Evolutionary conservation across 2,797 vertebrate genomes (phyloP).

Genomic region (Leptatherina wallacei): DNA sequence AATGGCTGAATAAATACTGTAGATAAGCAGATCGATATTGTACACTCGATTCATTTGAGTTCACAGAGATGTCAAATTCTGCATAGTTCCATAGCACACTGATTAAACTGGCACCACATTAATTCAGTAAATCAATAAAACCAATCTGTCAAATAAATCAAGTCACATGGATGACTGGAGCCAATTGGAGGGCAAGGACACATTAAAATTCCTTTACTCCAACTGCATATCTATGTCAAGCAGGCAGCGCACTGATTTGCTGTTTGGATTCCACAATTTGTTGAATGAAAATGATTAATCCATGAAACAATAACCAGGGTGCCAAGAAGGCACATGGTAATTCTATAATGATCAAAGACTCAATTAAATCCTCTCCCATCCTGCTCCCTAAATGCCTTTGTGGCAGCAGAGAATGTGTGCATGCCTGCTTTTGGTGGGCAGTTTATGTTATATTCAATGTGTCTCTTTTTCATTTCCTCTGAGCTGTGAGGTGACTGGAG

Average conservation of each 20-base stretch:
- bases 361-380: constrained; percentile 77
- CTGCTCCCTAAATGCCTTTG: constrained; percentile 71
- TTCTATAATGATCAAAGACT: constrained; percentile 81
- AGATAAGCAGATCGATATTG: constrained; percentile 82
- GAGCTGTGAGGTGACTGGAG: constrained; percentile 36
- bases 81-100: constrained; percentile 77
- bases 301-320: constrained; percentile 78
- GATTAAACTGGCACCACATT: constrained; percentile 85
- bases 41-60: constrained; percentile 84
- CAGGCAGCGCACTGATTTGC: constrained; percentile 71
- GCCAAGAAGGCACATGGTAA: constrained; percentile 77
- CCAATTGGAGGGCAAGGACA: constrained; percentile 74
- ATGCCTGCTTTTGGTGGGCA: constrained; percentile 40
- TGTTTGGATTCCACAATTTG: constrained; percentile 77
- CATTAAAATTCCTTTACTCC: constrained; percentile 72
- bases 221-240: constrained; percentile 74
- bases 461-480: constrained; percentile 25
- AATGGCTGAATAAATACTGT: constrained; percentile 84
- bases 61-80: constrained; percentile 83
- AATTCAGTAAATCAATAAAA: constrained; percentile 86
- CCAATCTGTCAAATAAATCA: constrained; percentile 86
- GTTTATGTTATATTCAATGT: constrained; percentile 27
- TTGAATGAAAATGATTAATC: constrained; percentile 79
- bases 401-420: constrained; percentile 47
- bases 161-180: constrained; percentile 71